Base-by-base conservation (phyloP, 2,113 vertebrate genomes). In the Carollia perspicillata region DNA sequence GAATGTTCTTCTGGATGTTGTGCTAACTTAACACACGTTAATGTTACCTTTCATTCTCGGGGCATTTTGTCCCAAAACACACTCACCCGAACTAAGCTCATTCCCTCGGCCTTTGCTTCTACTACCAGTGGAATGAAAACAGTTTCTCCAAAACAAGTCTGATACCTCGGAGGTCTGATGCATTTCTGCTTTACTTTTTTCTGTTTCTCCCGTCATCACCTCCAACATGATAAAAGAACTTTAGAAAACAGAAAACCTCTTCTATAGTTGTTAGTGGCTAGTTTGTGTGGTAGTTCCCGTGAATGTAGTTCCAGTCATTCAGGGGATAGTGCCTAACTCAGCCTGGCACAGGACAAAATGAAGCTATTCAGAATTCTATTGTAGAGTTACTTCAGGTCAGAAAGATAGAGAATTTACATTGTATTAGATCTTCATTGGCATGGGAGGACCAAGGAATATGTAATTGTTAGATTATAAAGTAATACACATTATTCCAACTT, bases 271-370 rank as follows among this genome's bases (percentile, higher is more conserved):
- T 65, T 80, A 71, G 33, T 30, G 28, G 18, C 53, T 88, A 37
- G 37, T 47, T 93, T 68, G 47, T 77, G 5, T 47, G 44, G 30
- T 65, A 9, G 47, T 47, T 93, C 69, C 81, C 81, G 55, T 28
- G 53, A 91, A 84, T 66, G 26, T 17, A 95, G 58, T 85, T 93
- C 85, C 81, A 81, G 51, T 37, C 42, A 42, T 88, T 91, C 87
- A 66, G 26, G 88, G 69, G 51, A 60, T 58, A 28, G 53, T 66
- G 51, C 60, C 90, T 71, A 71, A 20, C 68, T 55, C 18, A 79
- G n/a, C n/a, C 53, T 91, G 53, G 44, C 22, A 88, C 22, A 8
- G 30, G 6, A 75, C 33, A 93, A 86, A 81, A 83, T 23, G 55
- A 96, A 35, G 3, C 49, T 72, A 51, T 94, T 94, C 20, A 23